Evolutionary conservation across 2,113 vertebrate species (phyloP), one percentile per base, ranked within the genome.

Genomic region (Lepus timidus): DNA sequence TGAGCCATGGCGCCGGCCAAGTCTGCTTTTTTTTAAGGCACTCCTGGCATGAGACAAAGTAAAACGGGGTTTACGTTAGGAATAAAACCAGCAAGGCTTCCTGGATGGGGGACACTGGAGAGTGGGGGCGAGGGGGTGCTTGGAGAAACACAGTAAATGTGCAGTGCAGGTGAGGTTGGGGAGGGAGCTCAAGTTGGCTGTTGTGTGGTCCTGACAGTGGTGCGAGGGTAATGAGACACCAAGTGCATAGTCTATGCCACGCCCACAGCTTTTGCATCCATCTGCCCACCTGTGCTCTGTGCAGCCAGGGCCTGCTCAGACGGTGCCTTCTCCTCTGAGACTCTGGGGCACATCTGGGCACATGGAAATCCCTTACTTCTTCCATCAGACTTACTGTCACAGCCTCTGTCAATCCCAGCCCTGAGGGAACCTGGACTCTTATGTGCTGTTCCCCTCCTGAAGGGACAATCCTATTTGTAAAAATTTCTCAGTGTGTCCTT

Each of bases 341-440:
- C 20, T 68, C 17, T 74, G 49, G 44, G 86, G 78, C n/a, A 58
- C 9, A 27, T 27, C 51, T 33, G 64, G 27, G 44, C 44, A 6
- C 44, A 19, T 58, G 55, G 55, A 58, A 58, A 58, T 58, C 17
- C 27, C 78, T 85, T 16, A 51, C 31, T 79, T 4, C 86, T 29
- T 74, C 27, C 2, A 14, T 55, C 70, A 68, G 25, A 87, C 20
- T 78, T 73, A 20, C 33, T n/a, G 55, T 64, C 29, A 58, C 13
- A 58, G 44, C 80, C 82, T 95, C 88, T 33, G 58, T 65, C 31
- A 58, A 94, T 12, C 33, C 70, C n/a, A 78, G 64, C n/a, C 17
- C 55, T 92, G 44, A 67, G 74, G 89, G 85, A 86, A 62, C 64
- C 29, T 67, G 31, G 64, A 6, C 75, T 58, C 39, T 85, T 79